Evolutionary conservation across 1,140 invertebrate genomes (phyloP).

Genomic region (Drosophila parabipectinata): DNA sequence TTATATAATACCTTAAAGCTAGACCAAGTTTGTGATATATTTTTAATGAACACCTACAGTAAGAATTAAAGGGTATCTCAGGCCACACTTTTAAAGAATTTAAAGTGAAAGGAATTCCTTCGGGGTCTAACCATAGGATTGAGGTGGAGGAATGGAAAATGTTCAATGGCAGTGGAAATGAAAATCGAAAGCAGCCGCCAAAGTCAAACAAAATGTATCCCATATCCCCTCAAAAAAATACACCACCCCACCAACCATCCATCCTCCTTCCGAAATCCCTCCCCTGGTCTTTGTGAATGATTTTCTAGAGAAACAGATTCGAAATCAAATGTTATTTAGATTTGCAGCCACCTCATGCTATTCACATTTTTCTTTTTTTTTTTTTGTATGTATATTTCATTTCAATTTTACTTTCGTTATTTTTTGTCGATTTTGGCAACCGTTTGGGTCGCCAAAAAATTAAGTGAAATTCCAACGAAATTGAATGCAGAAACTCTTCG

Average conservation of each 20-base stretch:
- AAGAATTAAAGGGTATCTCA: neutral
- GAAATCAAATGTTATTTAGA: conserved; percentile 44
- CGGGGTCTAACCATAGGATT: neutral
- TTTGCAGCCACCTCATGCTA: conserved; percentile 7
- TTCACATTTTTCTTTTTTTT: neutral
- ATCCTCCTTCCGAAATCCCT: neutral
- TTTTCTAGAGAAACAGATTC: conserved; percentile 29
- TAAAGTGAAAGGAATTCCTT: neutral
- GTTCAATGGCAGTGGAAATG: neutral
- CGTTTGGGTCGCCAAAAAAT: conserved; percentile 31
- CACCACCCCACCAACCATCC: neutral
- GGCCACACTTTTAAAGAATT: neutral
- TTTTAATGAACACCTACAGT: no score
- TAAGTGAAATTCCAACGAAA: conserved; percentile 49
- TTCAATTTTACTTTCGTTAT: conserved; percentile 1
- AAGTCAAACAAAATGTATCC: conserved; percentile 14
- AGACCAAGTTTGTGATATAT: no score
- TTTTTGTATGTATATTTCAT: neutral
- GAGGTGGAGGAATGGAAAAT: neutral
- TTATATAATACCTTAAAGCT: no score
- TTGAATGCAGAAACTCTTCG: conserved; percentile 23
- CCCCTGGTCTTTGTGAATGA: conserved; percentile 7
- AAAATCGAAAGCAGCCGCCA: conserved; percentile 9
- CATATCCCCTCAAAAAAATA: neutral
- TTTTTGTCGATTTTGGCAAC: neutral